These are phyloP conservation scores for Papio anubis DNA, from an alignment of 2,113 vertebrate species.

Conservation along the genomic window DNA sequence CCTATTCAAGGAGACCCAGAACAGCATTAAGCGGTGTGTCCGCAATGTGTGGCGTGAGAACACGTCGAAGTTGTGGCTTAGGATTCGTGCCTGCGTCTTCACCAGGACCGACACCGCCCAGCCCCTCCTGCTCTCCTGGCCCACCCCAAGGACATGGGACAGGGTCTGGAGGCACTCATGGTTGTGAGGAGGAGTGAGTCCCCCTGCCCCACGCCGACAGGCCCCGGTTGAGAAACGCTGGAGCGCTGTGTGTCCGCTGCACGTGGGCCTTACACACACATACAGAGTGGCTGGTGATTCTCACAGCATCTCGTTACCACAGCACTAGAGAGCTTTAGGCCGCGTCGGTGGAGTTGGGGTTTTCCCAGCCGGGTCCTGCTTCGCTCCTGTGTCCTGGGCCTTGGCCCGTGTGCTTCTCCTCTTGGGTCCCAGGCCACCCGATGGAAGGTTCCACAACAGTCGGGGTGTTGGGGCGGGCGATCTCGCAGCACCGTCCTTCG, in stretches of 20 bases:
- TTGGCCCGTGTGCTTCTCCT: too few species aligned
- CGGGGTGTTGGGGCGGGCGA: accelerated
- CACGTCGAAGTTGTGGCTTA: too few species aligned
- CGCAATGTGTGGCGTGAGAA: not conserved
- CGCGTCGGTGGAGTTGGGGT: not conserved
- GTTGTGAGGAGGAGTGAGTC: not conserved
- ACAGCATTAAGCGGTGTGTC: accelerated
- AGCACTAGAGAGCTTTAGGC: not conserved
- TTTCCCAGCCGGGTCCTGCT: not conserved
- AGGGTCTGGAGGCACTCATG: not conserved
- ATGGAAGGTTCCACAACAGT: too few species aligned
- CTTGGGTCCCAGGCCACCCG: too few species aligned
- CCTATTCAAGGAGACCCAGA: not conserved
- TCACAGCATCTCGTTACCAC: not conserved
- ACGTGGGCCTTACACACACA: too few species aligned
- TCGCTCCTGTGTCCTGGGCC: too few species aligned
- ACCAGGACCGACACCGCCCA: not conserved
- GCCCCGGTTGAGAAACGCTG: not conserved
- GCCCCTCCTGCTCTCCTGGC: not conserved
- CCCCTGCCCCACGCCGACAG: too few species aligned
- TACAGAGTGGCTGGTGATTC: too few species aligned
- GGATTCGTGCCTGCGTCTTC: too few species aligned
- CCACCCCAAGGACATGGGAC: not conserved
- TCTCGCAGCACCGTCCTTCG: too few species aligned
- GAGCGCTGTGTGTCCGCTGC: too few species aligned